Evolutionary conservation across 1,140 invertebrate genomes (phyloP), one percentile per base, ranked within the genome.

Genomic region (Papilio machaon): DNA sequence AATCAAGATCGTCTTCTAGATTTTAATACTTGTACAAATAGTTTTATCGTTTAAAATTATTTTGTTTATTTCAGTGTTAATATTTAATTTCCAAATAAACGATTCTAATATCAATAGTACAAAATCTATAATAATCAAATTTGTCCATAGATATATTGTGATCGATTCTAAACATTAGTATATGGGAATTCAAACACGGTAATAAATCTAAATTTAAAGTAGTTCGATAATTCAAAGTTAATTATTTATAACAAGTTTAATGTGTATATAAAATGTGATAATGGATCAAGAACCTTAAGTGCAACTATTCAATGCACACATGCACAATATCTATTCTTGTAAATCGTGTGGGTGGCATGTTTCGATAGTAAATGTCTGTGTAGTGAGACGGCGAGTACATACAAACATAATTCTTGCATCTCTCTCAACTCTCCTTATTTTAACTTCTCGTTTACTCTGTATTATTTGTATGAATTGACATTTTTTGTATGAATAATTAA

Each of bases 1-100:
- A 49, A 11, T 64, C 35, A 58, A 54, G 30, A 4, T 35, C 30
- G 52, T 8, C 47, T 77, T 9, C 15, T 54, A 49, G 1, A 15
- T 76, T 54, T 76, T 76, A 19, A 76, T 76, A 77, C 52, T 77
- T 54, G 46, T 4, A 58, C 19, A 76, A 52, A 54, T 54, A 54
- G 19, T 76, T 30, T 54, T n/a, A 6, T 43, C n/a, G 35, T n/a
- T 43, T 52, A 0, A 30, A 10, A 60, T 43, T 19, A 46, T 52
- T n/a, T 75, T 23, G 49, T 47, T 47, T 23, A 47, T 23, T 23
- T 9, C 7, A 74, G 43, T 15, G 17, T 19, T 19, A 74, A 1
- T 9, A 2, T n/a, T n/a, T 19, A 19, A 19, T 8, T 17, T 1
- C n/a, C 10, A 49, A 19, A n/a, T 58, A 58, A 58, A 58, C 8